Evolutionary conservation across 2,888 invertebrate species (phyloP).

Genomic region (Agriotes lineatus): DNA sequence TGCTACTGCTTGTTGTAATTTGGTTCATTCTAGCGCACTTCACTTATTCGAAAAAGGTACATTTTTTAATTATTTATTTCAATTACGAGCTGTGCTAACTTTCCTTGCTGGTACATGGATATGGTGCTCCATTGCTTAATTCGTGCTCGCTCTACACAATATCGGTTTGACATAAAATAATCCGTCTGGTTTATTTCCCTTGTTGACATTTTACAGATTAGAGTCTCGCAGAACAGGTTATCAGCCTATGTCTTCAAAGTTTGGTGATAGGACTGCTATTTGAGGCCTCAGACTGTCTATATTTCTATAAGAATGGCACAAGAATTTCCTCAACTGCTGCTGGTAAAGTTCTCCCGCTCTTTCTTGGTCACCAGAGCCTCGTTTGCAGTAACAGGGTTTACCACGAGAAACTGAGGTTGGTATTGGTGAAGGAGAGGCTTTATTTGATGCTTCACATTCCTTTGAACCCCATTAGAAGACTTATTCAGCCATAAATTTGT

Average conservation of each 20-base stretch:
- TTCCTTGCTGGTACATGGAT: background rate
- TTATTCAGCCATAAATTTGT: no score
- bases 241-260: background rate
- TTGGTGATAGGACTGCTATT: background rate
- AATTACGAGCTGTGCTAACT: background rate
- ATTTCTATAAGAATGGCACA: background rate
- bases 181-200: background rate
- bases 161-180: background rate
- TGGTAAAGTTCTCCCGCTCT: no score
- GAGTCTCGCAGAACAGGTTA: background rate
- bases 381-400: slow-evolving; percentile 1
- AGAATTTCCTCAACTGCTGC: background rate
- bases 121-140: background rate
- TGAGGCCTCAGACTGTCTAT: background rate
- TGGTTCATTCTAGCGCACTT: background rate
- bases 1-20: background rate
- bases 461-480: no score
- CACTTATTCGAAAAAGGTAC: background rate
- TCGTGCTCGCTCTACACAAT: background rate
- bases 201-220: background rate
- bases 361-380: background rate
- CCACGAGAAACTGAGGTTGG: background rate
- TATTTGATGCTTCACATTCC: no score
- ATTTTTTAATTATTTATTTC: background rate
- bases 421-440: background rate